Percentiles rank a stretch among this genome's conserved stretches.
Evolutionary conservation across 2,888 invertebrate genomes (phyloP).

Genomic region (Euclidia mi): DNA sequence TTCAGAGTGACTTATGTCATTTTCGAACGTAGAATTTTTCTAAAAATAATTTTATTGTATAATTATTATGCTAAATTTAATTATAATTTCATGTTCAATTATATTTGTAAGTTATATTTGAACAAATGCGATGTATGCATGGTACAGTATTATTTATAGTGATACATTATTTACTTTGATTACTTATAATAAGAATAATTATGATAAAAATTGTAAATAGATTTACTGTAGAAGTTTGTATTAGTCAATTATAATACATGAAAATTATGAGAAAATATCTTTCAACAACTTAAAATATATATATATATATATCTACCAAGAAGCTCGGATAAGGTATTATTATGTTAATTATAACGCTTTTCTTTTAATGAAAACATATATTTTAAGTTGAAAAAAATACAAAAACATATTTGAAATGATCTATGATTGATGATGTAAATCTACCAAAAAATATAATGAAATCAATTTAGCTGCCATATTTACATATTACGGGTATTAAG

Average conservation of each 20-base stretch:
- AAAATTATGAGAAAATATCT: not conserved
- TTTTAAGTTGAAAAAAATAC: too few species aligned
- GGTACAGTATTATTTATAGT: constrained; percentile 70
- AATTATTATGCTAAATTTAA: too few species aligned
- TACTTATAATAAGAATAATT: constrained; percentile 24
- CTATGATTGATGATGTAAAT: constrained; percentile 5
- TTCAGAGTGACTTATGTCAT: constrained; percentile 9
- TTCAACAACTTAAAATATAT: not conserved
- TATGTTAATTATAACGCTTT: too few species aligned
- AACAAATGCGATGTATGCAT: constrained; percentile 48
- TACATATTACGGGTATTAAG: constrained; percentile 65
- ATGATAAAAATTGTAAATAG: constrained; percentile 25
- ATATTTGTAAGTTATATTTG: constrained; percentile 4
- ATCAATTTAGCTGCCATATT: constrained; percentile 52
- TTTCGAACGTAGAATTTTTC: constrained; percentile 15
- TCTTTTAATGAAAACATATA: too few species aligned
- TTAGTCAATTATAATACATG: constrained; percentile 5
- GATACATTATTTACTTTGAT: constrained; percentile 38
- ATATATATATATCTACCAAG: not conserved
- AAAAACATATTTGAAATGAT: too few species aligned
- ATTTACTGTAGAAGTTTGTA: constrained; percentile 8
- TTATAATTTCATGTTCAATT: not conserved
- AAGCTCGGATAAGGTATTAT: not conserved
- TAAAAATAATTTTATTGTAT: not conserved
- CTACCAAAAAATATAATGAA: constrained; percentile 29